Percentiles rank a stretch among this genome's conserved stretches.
These are phyloP conservation scores for Ditylenchus weischeri DNA, from an alignment of 2,888 invertebrate genomes.

Conservation along the genomic window DNA sequence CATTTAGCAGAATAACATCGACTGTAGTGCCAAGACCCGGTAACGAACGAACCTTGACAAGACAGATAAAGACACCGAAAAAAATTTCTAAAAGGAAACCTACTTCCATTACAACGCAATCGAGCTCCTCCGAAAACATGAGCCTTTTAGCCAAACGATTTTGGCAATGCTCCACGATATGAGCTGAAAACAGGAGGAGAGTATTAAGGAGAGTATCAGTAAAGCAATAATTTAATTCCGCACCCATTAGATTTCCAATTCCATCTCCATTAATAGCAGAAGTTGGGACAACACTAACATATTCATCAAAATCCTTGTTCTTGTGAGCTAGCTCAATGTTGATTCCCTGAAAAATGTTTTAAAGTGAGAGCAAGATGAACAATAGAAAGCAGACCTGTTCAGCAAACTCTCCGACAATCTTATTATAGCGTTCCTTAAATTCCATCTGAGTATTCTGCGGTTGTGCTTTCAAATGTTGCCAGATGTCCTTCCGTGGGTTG, in stretches of 20 bases:
- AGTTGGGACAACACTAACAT: conserved; percentile 92
- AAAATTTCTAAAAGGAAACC: background rate
- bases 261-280: conserved; percentile 96
- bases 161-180: conserved; percentile 89
- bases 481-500: conserved; percentile 78
- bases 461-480: conserved; percentile 84
- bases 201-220: no score
- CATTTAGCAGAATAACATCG: conserved; percentile 96
- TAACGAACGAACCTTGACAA: conserved; percentile 60
- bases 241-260: conserved; percentile 84
- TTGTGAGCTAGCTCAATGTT: conserved; percentile 93
- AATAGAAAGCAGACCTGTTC: conserved; percentile 70
- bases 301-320: conserved; percentile 86
- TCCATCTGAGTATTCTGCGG: conserved; percentile 83
- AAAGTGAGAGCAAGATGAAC: background rate
- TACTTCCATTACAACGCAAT: conserved; percentile 67
- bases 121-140: conserved; percentile 82
- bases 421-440: conserved; percentile 83
- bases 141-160: conserved; percentile 81
- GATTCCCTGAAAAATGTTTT: conserved; percentile 69
- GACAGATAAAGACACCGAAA: background rate
- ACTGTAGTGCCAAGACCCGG: conserved; percentile 95
- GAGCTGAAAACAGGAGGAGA: conserved; percentile 62
- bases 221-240: no score
- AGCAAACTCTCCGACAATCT: conserved; percentile 85